Evolutionary conservation across 2,797 vertebrate genomes (phyloP), one percentile per base, ranked within the genome.

Genomic region (Notoglanidium macrostoma): DNA sequence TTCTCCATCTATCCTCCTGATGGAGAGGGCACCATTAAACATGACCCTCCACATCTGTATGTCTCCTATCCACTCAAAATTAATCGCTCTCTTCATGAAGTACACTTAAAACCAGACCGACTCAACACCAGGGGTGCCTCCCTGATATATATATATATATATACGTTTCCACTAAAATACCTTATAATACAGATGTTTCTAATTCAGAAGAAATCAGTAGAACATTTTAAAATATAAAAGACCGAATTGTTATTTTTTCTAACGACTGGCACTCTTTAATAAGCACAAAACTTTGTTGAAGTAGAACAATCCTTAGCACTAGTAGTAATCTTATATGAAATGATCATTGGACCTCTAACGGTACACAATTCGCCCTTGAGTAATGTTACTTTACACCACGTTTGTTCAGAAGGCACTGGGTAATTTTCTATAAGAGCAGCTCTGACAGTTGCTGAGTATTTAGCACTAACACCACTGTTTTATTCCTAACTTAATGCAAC

Each of bases 31-130:
- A 76, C 72, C 80, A 81, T 88, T 87, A 86, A 85, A 67, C 59
- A 29, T 74, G 83, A 88, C 73, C 82, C 84, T 88, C 54, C 46
- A 83, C 83, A 87, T 70, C 83, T 77, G 84, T 88, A 76, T 26
- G 63, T 82, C 78, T 63, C 63, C 44, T 76, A 59, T 77, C 26
- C 78, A 40, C 46, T 85, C 44, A 54, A 74, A 81, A 65, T 87
- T 19, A 72, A 80, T 82, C 14, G 40, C 61, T 83, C 77, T 85
- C 55, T 35, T 87, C 74, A 63, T 85, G 80, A 83, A 89, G 59
- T 77, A 3, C 77, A 61, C 81, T 76, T 67, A 68, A 68, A 67
- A 57, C 79, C 32, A 72, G 67, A 67, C 49, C 10, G n/a, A 26
- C 70, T 82, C 80, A 76, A 73, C 70, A 49, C 80, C 32, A 7